phyloP scores from a whole-genome alignment of 2,113 vertebrate species.

The Hylia prasina region DNA sequence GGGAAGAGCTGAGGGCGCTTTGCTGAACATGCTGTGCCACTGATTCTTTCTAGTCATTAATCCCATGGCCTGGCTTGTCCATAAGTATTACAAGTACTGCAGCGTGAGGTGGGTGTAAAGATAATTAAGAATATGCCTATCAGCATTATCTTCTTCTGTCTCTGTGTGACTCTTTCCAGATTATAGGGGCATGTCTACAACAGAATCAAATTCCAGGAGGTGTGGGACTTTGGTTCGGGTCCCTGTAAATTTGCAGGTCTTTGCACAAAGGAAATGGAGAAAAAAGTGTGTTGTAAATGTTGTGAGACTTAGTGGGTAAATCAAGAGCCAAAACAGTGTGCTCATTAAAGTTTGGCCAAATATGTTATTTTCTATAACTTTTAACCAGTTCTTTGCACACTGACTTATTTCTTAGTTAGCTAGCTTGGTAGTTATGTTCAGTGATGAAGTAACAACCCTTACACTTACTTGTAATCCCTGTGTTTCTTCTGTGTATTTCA shows the following conservation, averaged over 20 bases:
- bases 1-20: background rate
- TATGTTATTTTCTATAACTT: background rate
- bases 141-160: background rate
- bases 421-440: background rate
- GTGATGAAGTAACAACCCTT: background rate
- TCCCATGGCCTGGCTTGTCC: background rate
- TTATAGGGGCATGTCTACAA: background rate
- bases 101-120: background rate
- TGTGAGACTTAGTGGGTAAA: background rate
- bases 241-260: background rate
- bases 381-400: background rate
- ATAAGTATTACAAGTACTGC: background rate
- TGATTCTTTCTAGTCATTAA: background rate
- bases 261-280: background rate
- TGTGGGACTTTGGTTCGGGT: background rate
- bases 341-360: background rate
- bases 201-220: background rate
- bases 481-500: background rate
- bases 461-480: background rate
- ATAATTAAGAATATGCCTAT: background rate
- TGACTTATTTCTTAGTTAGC: background rate
- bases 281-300: background rate
- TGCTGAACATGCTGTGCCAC: background rate
- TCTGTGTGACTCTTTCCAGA: background rate
- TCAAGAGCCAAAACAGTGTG: background rate